A percentile compares a stretch with the other conserved stretches of the same genome.
phyloP scores from a whole-genome alignment of 2,797 vertebrate genomes.

The Emys orbicularis region DNA sequence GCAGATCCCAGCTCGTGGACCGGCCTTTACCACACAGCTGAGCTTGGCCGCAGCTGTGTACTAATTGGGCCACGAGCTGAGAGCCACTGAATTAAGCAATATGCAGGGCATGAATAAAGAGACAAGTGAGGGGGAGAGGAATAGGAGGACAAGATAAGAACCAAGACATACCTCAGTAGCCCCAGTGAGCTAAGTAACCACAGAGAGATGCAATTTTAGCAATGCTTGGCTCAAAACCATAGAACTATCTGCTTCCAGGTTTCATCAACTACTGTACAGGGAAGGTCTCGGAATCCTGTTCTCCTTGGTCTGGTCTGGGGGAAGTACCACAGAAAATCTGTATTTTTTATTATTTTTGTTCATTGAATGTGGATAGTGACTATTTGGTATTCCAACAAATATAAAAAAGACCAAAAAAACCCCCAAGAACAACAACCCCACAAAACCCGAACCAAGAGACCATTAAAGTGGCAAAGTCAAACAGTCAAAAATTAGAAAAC shows the following conservation, averaged over 20 bases:
- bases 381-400: not conserved
- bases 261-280: not conserved
- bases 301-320: not conserved
- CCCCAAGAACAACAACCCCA: not conserved
- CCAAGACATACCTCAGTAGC: not conserved
- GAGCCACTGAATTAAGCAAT: not conserved
- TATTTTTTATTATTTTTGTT: not conserved
- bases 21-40: too few species aligned
- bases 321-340: not conserved
- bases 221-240: not conserved
- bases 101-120: not conserved
- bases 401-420: not conserved
- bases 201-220: not conserved
- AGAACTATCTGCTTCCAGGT: not conserved
- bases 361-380: not conserved
- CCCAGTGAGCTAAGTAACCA: not conserved
- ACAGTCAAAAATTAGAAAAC: constrained; percentile 59
- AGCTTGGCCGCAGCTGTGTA: too few species aligned
- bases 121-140: not conserved
- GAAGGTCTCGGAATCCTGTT: not conserved
- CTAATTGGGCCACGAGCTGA: too few species aligned
- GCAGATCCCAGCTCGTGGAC: too few species aligned
- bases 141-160: not conserved
- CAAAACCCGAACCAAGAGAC: not conserved
- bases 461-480: constrained; percentile 32